Base-by-base conservation (phyloP, 2,797 vertebrate species). In the Mus spretus region DNA sequence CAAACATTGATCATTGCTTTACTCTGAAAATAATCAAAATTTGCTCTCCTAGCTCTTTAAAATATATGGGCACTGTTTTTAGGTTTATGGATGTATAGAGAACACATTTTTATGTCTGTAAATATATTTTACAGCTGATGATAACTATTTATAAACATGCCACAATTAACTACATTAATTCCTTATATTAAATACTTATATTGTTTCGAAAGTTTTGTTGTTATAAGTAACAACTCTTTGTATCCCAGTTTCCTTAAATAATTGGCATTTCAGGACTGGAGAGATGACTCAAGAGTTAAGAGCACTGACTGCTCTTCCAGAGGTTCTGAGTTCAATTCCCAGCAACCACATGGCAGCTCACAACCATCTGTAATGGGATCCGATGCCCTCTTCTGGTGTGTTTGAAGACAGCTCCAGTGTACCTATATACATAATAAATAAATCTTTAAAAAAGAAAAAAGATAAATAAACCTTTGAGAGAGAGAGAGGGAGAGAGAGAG, bases 201-300 rank as follows among this genome's bases (percentile, higher is more conserved):
- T 83, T 77, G 11, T 75, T 96, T 91, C 57, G 83, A 84, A 77
- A 59, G 74, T 93, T 92, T 94, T 94, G 2, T 79, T 95, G 9
- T 85, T 93, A 85, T 82, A 90, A 96, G 74, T 72, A 77, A 78
- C 61, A 91, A 82, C 14, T 28, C 88, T 53, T 37, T 91, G 80
- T 17, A 87, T 81, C 26, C 31, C 74, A 88, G 13, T 93, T 93
- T 91, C 63, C 13, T 70, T 95, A 81, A 97, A 78, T 86, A 88
- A 80, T 74, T 65, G 19, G 12, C 74, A 55, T 85, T 93, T 82
- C 63, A 90, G 85, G 85, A 44, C 19, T 85, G 63, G 44, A 70
- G 31, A 50, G 63, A 31, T 50, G 63, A 11, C 31, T 85, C 31
- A 53, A 31, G 44, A 67, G 28, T 50, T 50, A 67, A 34, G 40